Conservation (phyloP, 2,113 vertebrate genomes). For the Periophthalmodon schlosseri region DNA sequence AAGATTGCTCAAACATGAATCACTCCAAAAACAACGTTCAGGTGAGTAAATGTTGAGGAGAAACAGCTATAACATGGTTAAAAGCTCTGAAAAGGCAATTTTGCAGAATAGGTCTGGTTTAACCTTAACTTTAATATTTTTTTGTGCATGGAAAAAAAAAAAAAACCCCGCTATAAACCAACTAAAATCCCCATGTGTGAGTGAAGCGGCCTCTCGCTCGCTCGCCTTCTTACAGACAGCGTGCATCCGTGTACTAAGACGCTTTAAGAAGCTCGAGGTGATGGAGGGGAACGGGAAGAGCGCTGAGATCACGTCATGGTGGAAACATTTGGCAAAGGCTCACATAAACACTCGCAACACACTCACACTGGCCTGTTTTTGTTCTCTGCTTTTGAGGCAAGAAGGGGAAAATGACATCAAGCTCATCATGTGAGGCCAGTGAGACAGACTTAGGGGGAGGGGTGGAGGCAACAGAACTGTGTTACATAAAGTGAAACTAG, state of each 20-base stretch:
- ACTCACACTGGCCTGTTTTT: slow-evolving; percentile 65
- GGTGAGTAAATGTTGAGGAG: no score
- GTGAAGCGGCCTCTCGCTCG: slow-evolving; percentile 10
- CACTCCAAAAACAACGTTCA: no score
- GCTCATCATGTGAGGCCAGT: slow-evolving; percentile 77
- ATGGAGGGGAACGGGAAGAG: slow-evolving; percentile 79
- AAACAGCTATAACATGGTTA: no score
- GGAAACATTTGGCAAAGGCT: slow-evolving; percentile 83
- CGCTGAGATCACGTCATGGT: slow-evolving; percentile 83
- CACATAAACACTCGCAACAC: slow-evolving; percentile 50
- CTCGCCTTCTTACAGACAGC: slow-evolving; percentile 15
- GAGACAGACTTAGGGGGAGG: slow-evolving; percentile 47
- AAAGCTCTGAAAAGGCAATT: no score
- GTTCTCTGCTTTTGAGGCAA: slow-evolving; percentile 67
- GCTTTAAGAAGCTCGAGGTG: slow-evolving; percentile 44
- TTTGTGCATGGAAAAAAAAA: no score
- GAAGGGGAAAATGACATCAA: slow-evolving; percentile 78
- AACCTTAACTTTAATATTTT: no score
- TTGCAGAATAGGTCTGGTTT: no score
- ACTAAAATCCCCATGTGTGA: slow-evolving; percentile 12
- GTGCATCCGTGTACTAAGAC: slow-evolving; percentile 16
- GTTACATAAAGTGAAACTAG: slow-evolving; percentile 65
- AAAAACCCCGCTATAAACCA: not conserved
- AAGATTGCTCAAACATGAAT: no score
- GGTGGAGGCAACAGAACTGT: slow-evolving; percentile 48